These are phyloP conservation scores for Spea multiplicata DNA, from an alignment of 2,113 vertebrate species.

Conservation along the genomic window DNA sequence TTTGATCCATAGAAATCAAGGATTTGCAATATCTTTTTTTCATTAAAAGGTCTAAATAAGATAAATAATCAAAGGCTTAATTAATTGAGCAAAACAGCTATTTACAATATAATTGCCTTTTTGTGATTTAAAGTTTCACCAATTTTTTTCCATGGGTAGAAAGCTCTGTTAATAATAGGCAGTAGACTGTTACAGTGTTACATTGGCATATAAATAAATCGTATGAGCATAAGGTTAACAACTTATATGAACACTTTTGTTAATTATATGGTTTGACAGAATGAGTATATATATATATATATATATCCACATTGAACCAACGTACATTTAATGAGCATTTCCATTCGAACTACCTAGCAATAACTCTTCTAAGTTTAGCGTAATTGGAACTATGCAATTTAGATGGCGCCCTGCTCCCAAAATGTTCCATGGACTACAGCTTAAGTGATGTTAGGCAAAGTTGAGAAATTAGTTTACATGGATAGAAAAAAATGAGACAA, in stretches of 20 bases:
- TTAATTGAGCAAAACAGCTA: slow-evolving; percentile 57
- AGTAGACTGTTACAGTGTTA: slow-evolving; percentile 53
- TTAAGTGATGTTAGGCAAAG: background rate
- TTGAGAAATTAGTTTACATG: background rate
- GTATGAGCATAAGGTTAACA: slow-evolving; percentile 48
- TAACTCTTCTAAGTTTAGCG: too few relatives aligned
- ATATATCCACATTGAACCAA: too few relatives aligned
- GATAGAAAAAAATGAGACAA: background rate
- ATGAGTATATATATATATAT: too few relatives aligned
- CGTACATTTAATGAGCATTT: too few relatives aligned
- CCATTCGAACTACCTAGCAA: too few relatives aligned
- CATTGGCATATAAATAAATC: slow-evolving; percentile 50
- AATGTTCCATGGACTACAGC: too few relatives aligned
- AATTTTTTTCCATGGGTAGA: slow-evolving; percentile 53
- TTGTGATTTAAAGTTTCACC: slow-evolving; percentile 55
- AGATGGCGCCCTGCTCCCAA: too few relatives aligned
- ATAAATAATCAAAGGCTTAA: slow-evolving; percentile 46
- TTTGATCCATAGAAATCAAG: slow-evolving; percentile 28
- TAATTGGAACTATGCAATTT: too few relatives aligned
- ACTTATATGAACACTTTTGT: slow-evolving; percentile 46
- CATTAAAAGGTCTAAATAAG: slow-evolving; percentile 42
- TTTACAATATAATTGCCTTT: slow-evolving; percentile 55
- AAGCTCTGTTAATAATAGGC: slow-evolving; percentile 49
- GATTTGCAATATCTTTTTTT: slow-evolving; percentile 25
- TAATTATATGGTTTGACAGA: slow-evolving; percentile 21